Conservation (phyloP, 2,888 invertebrate species). For the Tricholauxania praeusta region DNA sequence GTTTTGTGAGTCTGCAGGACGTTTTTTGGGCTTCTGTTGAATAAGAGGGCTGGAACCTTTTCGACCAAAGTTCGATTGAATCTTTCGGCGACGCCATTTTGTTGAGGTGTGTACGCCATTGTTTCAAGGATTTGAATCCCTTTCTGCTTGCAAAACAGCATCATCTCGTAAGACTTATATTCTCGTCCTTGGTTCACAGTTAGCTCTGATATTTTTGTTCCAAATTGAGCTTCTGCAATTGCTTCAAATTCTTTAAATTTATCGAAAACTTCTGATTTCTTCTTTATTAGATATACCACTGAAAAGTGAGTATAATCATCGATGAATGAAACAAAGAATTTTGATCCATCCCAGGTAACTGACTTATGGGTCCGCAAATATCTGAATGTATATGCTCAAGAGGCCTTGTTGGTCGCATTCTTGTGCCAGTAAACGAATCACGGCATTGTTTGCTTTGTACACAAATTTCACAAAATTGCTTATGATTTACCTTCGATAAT, state of each 20-base stretch:
- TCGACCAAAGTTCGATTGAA: too few relatives aligned
- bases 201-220: slow-evolving; percentile 31
- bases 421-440: neutral
- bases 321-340: too few relatives aligned
- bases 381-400: neutral
- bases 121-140: slow-evolving; percentile 48
- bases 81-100: too few relatives aligned
- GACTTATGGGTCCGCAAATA: neutral
- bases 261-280: neutral
- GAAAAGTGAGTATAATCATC: neutral
- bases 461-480: neutral
- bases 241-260: slow-evolving; percentile 3
- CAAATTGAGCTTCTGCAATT: slow-evolving; percentile 15
- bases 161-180: slow-evolving; percentile 47
- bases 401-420: neutral
- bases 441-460: neutral
- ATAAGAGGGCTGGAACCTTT: slow-evolving; percentile 34
- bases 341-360: neutral
- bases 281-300: neutral
- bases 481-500: too few relatives aligned
- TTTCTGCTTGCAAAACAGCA: slow-evolving; percentile 44
- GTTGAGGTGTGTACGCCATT: too few relatives aligned
- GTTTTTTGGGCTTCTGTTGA: slow-evolving; percentile 32
- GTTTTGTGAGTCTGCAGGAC: slow-evolving; percentile 47
- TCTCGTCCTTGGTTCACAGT: slow-evolving; percentile 48